Percentiles rank a stretch among this genome's conserved stretches.
Conservation (phyloP, 2,797 vertebrate species). For the Merluccius polli region DNA sequence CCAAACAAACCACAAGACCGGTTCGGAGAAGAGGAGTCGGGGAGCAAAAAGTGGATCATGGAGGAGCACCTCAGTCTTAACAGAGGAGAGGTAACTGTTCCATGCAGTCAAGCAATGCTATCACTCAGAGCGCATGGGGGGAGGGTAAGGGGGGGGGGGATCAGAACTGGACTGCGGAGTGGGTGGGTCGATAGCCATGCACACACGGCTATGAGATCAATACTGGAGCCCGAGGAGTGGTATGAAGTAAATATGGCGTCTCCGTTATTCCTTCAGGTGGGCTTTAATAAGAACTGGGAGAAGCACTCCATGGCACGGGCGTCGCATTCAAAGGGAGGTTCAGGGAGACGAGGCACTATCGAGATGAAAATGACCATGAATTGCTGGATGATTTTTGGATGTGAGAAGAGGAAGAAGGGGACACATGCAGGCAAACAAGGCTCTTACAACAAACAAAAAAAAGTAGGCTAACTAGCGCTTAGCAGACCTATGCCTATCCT, state of each 20-base stretch:
- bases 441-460: too few relatives aligned
- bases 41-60: constrained; percentile 2
- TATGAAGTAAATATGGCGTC: constrained; percentile 69
- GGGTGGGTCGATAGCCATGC: constrained; percentile 49
- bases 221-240: constrained; percentile 52
- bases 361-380: too few relatives aligned
- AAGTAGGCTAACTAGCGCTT: background rate
- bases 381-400: too few relatives aligned
- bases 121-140: background rate
- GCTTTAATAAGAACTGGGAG: constrained; percentile 53
- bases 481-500: background rate
- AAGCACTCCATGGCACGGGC: background rate
- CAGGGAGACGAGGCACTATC: too few relatives aligned
- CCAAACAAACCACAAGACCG: background rate
- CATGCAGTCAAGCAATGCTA: background rate
- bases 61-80: constrained; percentile 32
- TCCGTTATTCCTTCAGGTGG: constrained; percentile 73
- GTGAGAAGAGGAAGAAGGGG: background rate
- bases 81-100: background rate
- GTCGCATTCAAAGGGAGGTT: too few relatives aligned
- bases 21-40: constrained; percentile 5
- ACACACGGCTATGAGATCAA: constrained; percentile 54
- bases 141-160: background rate
- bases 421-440: too few relatives aligned
- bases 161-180: constrained; percentile 36